Evolutionary conservation across 2,113 vertebrate species (phyloP).

Genomic region (Furnarius figulus): DNA sequence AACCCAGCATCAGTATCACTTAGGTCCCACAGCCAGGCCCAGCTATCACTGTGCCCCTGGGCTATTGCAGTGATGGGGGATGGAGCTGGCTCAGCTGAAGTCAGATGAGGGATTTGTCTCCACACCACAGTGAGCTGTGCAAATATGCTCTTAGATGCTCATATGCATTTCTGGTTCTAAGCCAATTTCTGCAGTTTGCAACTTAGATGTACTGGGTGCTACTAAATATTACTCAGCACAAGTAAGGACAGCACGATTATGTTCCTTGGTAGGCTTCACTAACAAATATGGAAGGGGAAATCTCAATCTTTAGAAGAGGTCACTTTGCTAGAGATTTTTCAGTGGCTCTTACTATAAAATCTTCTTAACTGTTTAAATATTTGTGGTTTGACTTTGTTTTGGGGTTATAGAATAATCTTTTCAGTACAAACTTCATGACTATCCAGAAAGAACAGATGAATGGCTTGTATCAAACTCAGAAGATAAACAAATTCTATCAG

Average conservation of each 20-base stretch:
- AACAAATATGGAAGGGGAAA: not conserved
- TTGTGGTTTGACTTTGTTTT: constrained; percentile 12
- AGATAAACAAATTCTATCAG: not conserved
- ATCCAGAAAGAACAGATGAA: constrained; percentile 2
- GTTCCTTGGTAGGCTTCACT: not conserved
- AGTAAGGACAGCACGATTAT: not conserved
- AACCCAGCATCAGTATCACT: not conserved
- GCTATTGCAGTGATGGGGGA: accelerated
- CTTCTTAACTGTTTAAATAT: not conserved
- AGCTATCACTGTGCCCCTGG: not conserved
- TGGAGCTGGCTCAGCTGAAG: not conserved
- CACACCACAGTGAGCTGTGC: not conserved
- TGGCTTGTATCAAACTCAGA: not conserved
- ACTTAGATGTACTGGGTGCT: not conserved
- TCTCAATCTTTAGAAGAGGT: not conserved
- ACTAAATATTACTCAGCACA: not conserved
- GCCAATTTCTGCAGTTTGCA: not conserved
- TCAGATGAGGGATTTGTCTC: not conserved
- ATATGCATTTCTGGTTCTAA: not conserved
- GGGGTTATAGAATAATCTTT: not conserved
- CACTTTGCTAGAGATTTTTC: not conserved
- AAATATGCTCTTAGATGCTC: not conserved
- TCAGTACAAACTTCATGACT: constrained; percentile 3
- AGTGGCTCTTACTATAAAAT: not conserved
- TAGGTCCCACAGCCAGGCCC: not conserved